Evolutionary conservation across 2,888 invertebrate species (phyloP), one percentile per base, ranked within the genome.

Genomic region (Opisthograptis luteolata): DNA sequence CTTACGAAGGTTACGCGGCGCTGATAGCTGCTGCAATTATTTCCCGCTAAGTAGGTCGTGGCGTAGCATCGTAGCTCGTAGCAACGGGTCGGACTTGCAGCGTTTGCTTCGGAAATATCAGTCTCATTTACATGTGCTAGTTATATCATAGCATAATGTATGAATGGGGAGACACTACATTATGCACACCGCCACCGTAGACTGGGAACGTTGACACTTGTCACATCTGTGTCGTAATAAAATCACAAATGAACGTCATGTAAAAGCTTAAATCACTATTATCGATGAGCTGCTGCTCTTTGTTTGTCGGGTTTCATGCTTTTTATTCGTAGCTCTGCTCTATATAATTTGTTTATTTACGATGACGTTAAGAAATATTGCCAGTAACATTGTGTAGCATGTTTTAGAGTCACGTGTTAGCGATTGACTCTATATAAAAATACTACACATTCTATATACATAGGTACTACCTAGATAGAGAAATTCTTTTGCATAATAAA

Each of bases 101-200:
- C 30, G 52, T 54, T 41, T 36, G 60, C 66, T 68, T 70, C 66
- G 69, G 68, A 72, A 76, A 75, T 74, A 77, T 78, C 71, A 66
- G 68, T 71, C 64, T 66, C 68, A 66, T 66, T 62, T 70, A 66
- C 65, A 62, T 47, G 55, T 56, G 55, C 54, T 50, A 52, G 54
- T 52, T 58, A 40, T 52, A 57, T 58, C 51, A 50, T 48, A 54
- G 36, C 51, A 55, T 54, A 35, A 56, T 49, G 58, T 58, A 43
- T 56, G 58, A 56, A 54, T 50, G 51, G 36, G 31, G 48, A 54
- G 51, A 44, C 53, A 25, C 43, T 42, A 37, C 47, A 54, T 58
- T 58, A 55, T 55, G 51, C 53, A 55, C 30, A 22, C 48, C 35
- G 48, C 40, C 13, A 6, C 10, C 15, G 19, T 46, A 46, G 39